These are phyloP conservation scores for Aptenodytes forsteri DNA, from an alignment of 2,113 vertebrate genomes.

Conservation along the genomic window DNA sequence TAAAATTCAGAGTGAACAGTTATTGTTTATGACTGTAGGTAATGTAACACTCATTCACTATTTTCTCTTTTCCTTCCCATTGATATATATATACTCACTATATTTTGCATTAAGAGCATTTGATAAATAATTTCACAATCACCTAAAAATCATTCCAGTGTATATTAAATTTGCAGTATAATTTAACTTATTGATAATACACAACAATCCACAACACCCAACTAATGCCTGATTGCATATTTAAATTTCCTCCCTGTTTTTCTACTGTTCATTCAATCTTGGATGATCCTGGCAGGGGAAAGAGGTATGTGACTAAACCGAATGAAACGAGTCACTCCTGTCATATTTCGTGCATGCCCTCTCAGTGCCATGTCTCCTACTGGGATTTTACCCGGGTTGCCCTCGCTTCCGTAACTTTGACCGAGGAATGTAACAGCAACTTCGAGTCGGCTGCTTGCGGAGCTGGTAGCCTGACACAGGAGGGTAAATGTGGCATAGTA, in stretches of 20 bases:
- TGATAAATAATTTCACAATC: constrained; percentile 54
- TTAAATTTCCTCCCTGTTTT: constrained; percentile 93
- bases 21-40: constrained; percentile 39
- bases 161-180: constrained; percentile 63
- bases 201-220: constrained; percentile 69
- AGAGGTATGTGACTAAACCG: constrained; percentile 93
- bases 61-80: constrained; percentile 61
- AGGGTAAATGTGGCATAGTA: constrained; percentile 73
- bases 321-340: constrained; percentile 81
- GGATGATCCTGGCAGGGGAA: constrained; percentile 94
- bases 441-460: constrained; percentile 82
- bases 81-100: constrained; percentile 4
- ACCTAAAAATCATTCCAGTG: constrained; percentile 54
- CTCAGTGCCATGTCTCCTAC: constrained; percentile 81
- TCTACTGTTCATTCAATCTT: constrained; percentile 87
- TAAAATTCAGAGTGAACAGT: constrained; percentile 21
- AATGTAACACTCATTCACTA: constrained; percentile 30
- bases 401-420: constrained; percentile 79
- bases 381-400: constrained; percentile 75
- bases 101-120: constrained; percentile 47
- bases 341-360: constrained; percentile 90
- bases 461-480: constrained; percentile 74
- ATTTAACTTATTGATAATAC: constrained; percentile 69
- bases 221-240: constrained; percentile 85
- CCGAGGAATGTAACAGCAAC: constrained; percentile 81